Base-by-base conservation (phyloP, 2,888 invertebrate species). In the Bombylius major region DNA sequence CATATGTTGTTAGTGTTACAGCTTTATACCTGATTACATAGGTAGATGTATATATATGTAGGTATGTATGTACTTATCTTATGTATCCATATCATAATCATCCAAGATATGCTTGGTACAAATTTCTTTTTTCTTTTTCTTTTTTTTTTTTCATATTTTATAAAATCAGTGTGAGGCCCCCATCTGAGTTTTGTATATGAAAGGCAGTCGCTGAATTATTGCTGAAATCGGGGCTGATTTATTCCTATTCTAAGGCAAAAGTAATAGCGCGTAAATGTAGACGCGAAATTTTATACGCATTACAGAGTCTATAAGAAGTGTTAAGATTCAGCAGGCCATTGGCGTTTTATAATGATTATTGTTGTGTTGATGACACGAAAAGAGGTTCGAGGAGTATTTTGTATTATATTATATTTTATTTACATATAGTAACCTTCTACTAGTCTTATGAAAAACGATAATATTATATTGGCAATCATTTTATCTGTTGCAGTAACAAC, bases 121-220 rank as follows among this genome's bases (percentile, higher is more conserved):
- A 11, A 9, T 11, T 11, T 42, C 3, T 42, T 8, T 42, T 1
- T 42, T 42, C 5, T 11, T 42, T 42, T 11, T 4, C 2, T 1
- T 42, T 42, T 42, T 11, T 42, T 42, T 11, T 4, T 11, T 42
- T 42, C 39, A 11, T 11, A 11, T 42, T 42, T 42, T 42, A 11
- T 42, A 11, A 7, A 11, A 42, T 42, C 12, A 36, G 34, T 36
- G 14, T 45, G 42, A n/a, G 50, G 39, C 54, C 54, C 54, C 54
- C 54, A 46, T 54, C 54, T 44, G 54, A 50, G 54, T 44, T 44
- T 45, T 45, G 49, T 50, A 54, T 51, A 50, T 54, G 53, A 55
- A 58, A 48, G 48, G 39, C 50, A 58, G 47, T 59, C 58, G 59
- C 55, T 63, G 61, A 62, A 57, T 62, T 63, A 62, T 63, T 61